Evolutionary conservation across 2,113 vertebrate species (phyloP), one percentile per base, ranked within the genome.

Genomic region (Muntiacus reevesi): DNA sequence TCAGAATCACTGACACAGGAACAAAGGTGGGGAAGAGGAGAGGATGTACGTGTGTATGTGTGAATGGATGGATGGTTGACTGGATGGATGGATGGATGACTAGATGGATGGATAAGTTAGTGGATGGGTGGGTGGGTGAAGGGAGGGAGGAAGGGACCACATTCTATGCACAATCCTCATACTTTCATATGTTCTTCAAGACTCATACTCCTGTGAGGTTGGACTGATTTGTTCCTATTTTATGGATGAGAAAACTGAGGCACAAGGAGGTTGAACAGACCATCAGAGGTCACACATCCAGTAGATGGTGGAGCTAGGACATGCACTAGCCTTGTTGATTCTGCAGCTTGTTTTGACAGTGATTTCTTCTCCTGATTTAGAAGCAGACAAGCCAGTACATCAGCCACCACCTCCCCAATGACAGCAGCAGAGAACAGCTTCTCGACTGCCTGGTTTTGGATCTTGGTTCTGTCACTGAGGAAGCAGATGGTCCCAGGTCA

Each of bases 1-100:
- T 27, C 21, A 67, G 50, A 50, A 19, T 7, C 85, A 67, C 25
- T 64, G 55, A 79, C 6, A 21, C 5, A 52, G 43, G 16, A 60
- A 45, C 40, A 33, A 79, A 64, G n/a, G 16, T 74, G 28, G 45
- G 45, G 45, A 43, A 36, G 59, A n/a, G 16, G 55, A 25, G 45
- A 89, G 11, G 4, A 11, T 17, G 43, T 17, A 57, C 0, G 14
- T 3, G 4, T 5, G 47, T 21, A 4, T 2, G 6, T 36, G 3
- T 55, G 60, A 27, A 12, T 83, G 14, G 50, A 28, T 4, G 25
- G 33, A 2, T 50, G 33, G 54, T 15, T 21, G 9, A 0, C 3
- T 36, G 16, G 11, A 5, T 40, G 57, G 33, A 5, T 79, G 11
- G 57, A 25, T 17, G 23, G 40, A 7, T 36, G 30, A 2, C 2